Percentiles rank a stretch among this genome's conserved stretches.
Conservation (phyloP, 2,797 vertebrate species). For the Rachycentron canadum region DNA sequence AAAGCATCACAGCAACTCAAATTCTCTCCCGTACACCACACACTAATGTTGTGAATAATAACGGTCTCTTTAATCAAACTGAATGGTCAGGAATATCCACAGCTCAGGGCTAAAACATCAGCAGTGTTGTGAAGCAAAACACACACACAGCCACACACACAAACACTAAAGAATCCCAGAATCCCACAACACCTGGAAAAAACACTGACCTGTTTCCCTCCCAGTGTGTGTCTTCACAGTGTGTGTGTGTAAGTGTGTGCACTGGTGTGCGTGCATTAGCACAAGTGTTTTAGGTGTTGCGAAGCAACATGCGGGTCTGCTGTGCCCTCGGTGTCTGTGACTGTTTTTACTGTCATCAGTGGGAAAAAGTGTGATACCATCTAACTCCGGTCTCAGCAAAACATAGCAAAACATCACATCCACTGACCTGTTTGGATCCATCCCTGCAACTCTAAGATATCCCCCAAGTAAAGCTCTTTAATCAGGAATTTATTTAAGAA, state of each 20-base stretch:
- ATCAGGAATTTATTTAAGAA: not conserved
- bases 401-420: constrained; percentile 41
- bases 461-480: not conserved
- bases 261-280: constrained; percentile 11
- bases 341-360: constrained; percentile 88
- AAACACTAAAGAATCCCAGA: constrained; percentile 72
- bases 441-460: not conserved
- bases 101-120: constrained; percentile 65
- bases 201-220: constrained; percentile 54
- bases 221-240: constrained; percentile 30
- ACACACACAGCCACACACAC: constrained; percentile 31
- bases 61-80: constrained; percentile 38
- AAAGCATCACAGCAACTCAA: not conserved
- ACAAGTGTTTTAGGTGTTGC: constrained; percentile 41
- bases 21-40: not conserved
- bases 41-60: constrained; percentile 32
- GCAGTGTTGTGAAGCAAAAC: constrained; percentile 77
- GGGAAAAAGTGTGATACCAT: constrained; percentile 82
- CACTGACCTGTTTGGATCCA: not conserved
- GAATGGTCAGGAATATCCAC: constrained; percentile 46
- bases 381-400: constrained; percentile 82
- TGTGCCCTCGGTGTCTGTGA: constrained; percentile 65
- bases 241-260: constrained; percentile 17
- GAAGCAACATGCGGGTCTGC: constrained; percentile 72
- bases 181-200: constrained; percentile 75